Percentiles rank a stretch among this genome's conserved stretches.
phyloP scores from a whole-genome alignment of 2,113 vertebrate species.

The Bothrops jararaca region DNA sequence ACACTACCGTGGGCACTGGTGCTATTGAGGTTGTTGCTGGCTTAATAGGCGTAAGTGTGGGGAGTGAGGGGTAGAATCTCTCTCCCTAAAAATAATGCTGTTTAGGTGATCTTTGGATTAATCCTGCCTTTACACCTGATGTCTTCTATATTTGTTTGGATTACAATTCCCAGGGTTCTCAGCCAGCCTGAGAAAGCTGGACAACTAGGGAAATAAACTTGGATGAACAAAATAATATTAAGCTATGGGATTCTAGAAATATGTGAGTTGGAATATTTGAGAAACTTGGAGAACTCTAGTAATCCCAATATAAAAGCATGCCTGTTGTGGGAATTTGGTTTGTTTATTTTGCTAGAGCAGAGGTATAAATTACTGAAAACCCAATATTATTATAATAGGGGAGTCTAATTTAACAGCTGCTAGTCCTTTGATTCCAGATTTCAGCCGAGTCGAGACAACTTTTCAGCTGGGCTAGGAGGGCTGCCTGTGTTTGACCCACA shows the following conservation, averaged over 20 bases:
- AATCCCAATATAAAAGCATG: not conserved
- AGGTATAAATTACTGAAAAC: not conserved
- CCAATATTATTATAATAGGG: not conserved
- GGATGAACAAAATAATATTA: not conserved
- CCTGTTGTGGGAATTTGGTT: not conserved
- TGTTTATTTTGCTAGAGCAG: not conserved
- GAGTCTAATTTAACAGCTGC: not conserved
- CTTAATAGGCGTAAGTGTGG: conserved; percentile 79
- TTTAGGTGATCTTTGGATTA: not conserved
- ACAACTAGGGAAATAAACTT: not conserved
- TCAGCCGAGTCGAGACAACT: not conserved
- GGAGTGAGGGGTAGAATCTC: not conserved
- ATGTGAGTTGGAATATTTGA: not conserved
- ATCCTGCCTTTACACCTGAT: not conserved
- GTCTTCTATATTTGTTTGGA: not conserved
- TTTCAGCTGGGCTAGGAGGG: not conserved
- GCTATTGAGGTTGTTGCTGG: conserved; percentile 82
- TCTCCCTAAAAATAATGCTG: not conserved
- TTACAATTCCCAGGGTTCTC: not conserved
- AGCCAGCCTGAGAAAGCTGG: not conserved
- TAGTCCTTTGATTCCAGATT: not conserved
- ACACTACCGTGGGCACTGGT: conserved; percentile 83
- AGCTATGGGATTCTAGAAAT: not conserved
- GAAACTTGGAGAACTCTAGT: not conserved
- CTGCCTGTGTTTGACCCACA: conserved; percentile 1